Base-by-base conservation (phyloP, 1,140 invertebrate species). In the Lepidurus arcticus region DNA sequence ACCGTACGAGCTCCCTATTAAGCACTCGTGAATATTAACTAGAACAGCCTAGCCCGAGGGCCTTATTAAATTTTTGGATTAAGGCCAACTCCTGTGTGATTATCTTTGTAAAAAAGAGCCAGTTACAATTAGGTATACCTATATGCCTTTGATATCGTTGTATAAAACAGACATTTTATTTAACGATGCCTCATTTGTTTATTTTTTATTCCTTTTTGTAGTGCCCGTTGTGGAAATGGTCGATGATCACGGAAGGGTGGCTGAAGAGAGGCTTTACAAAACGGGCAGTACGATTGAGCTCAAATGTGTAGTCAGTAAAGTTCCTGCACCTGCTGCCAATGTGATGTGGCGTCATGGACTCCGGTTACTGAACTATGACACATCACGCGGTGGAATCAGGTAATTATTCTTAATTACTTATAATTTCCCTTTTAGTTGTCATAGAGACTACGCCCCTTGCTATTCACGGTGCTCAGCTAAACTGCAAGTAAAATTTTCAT, bases 231-330 rank as follows among this genome's bases (percentile, higher is more conserved):
- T 94, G 80, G 91, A 92, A 84, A 94, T 94, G 82, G 89, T 93
- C 26, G 93, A 94, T 82, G 92, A 94, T 81, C 88, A 92, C 80
- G 92, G 91, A 42, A 88, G 89, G 43, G 89, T 90, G n/a, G 90
- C 92, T 6, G 89, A 90, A 79, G 92, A 93, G 85, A 93, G 93
- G 86, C 93, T 92, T 85, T 94, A 94, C 88, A 93, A 94, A 85
- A 91, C 92, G 79, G 93, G 92, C 73, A 93, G 92, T 81, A 94
- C 93, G 80, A 93, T 94, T 83, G 92, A 94, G 84, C 87, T 94
- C 78, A 90, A 92, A 81, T 94, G 93, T 84, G 89, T 93, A 81
- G 92, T 94, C 83, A 92, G 91, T 82, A 91, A 92, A 85, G 92
- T 92, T 81, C 92, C 90, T 78, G 87, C 94, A 83, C 83, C 91